These are phyloP conservation scores for Actenoides hombroni DNA, from an alignment of 2,113 vertebrate genomes.

Conservation along the genomic window DNA sequence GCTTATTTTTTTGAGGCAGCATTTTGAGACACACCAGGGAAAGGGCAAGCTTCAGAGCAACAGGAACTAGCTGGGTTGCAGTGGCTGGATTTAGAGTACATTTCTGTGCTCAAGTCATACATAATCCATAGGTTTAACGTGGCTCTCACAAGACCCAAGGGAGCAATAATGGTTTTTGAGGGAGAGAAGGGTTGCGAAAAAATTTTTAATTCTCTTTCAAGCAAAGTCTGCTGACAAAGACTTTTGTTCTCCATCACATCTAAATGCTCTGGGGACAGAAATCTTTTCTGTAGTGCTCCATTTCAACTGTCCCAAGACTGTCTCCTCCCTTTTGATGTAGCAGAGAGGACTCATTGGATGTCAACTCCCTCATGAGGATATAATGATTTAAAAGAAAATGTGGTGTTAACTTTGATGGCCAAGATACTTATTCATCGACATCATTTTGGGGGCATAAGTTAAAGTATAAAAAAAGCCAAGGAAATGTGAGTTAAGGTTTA, in stretches of 20 bases:
- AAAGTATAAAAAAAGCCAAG: not conserved
- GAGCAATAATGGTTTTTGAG: conserved; percentile 11
- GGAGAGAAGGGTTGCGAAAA: not conserved
- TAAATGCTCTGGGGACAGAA: not conserved
- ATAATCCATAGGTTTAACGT: not conserved
- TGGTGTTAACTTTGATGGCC: not conserved
- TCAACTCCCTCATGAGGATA: not conserved
- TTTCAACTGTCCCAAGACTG: not conserved
- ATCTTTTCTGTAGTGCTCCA: not conserved
- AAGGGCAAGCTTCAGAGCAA: not conserved
- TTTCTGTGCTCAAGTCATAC: not conserved
- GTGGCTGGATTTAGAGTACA: not conserved
- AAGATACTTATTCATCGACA: not conserved
- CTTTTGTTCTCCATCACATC: not conserved
- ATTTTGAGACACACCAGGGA: not conserved
- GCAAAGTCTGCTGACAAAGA: conserved; percentile 15
- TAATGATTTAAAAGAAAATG: not conserved
- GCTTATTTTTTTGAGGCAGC: not conserved
- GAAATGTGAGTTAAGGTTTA: not conserved
- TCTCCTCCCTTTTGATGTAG: not conserved
- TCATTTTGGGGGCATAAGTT: not conserved
- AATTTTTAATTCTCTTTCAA: not conserved
- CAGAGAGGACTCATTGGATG: not conserved
- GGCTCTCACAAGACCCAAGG: not conserved
- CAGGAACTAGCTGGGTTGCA: not conserved